A percentile compares a stretch with the other conserved stretches of the same genome.
phyloP scores from a whole-genome alignment of 2,888 invertebrate genomes.

The Heliconius hortense region DNA sequence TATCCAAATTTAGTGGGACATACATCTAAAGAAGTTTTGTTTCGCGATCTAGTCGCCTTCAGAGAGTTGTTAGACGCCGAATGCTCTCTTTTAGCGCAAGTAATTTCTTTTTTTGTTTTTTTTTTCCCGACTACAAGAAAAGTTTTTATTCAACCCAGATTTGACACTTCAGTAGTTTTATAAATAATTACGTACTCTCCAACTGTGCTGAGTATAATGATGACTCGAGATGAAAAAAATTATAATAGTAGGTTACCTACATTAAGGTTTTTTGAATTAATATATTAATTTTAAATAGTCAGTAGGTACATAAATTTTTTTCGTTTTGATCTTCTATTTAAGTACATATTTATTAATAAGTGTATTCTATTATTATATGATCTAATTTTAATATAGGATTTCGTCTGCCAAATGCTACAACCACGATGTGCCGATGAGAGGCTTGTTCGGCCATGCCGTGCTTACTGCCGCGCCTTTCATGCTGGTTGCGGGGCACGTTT shows the following conservation, averaged over 20 bases:
- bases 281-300: not conserved
- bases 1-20: constrained; percentile 92
- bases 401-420: constrained; percentile 92
- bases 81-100: constrained; percentile 92
- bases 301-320: not conserved
- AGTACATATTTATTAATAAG: not conserved
- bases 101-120: constrained; percentile 43
- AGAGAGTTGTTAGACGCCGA: constrained; percentile 94
- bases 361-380: not conserved
- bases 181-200: constrained; percentile 12
- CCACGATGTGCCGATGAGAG: constrained; percentile 86
- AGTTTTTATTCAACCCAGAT: constrained; percentile 29
- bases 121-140: constrained; percentile 5
- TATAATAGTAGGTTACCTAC: not conserved
- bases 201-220: not conserved
- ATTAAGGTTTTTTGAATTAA: not conserved
- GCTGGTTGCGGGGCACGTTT: constrained; percentile 90
- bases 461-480: constrained; percentile 93
- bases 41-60: constrained; percentile 89
- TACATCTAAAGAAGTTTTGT: constrained; percentile 83
- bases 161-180: constrained; percentile 23
- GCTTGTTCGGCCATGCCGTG: constrained; percentile 88
- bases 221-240: not conserved
- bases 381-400: constrained; percentile 79
- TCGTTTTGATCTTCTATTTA: no score